phyloP scores from a whole-genome alignment of 2,113 vertebrate genomes.

The Paradoxurus hermaphroditus region DNA sequence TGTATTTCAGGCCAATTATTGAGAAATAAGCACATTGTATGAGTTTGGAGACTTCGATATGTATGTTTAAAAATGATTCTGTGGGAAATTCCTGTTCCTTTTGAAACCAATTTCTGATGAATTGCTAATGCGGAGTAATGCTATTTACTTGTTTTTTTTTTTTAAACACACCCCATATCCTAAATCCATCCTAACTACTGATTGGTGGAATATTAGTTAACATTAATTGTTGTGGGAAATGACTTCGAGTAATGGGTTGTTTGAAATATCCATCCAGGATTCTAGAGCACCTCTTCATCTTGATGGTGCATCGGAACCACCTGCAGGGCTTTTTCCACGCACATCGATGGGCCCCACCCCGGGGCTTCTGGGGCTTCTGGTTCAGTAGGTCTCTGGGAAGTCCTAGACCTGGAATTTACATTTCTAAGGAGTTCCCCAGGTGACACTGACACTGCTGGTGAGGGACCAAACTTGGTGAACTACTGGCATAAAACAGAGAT shows the following conservation, averaged over 20 bases:
- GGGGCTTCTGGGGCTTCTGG: background rate
- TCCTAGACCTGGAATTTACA: background rate
- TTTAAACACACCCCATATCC: background rate
- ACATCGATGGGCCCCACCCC: fast-evolving
- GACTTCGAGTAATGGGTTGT: background rate
- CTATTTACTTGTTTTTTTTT: background rate
- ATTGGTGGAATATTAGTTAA: background rate
- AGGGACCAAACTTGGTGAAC: background rate
- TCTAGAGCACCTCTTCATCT: background rate
- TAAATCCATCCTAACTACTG: background rate
- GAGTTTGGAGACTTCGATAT: background rate
- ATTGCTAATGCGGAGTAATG: background rate
- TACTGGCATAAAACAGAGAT: background rate
- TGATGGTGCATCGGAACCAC: background rate
- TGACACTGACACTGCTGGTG: background rate
- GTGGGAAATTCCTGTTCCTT: background rate
- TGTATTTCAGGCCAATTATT: background rate
- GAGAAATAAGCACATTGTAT: background rate
- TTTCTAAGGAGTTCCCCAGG: background rate
- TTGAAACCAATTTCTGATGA: background rate
- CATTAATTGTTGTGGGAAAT: background rate
- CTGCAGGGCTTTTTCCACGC: background rate
- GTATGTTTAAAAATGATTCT: background rate
- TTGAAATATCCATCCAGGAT: background rate
- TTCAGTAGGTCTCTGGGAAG: background rate